Conservation (phyloP, 1,140 invertebrate species). For the Eriocheir sinensis region DNA sequence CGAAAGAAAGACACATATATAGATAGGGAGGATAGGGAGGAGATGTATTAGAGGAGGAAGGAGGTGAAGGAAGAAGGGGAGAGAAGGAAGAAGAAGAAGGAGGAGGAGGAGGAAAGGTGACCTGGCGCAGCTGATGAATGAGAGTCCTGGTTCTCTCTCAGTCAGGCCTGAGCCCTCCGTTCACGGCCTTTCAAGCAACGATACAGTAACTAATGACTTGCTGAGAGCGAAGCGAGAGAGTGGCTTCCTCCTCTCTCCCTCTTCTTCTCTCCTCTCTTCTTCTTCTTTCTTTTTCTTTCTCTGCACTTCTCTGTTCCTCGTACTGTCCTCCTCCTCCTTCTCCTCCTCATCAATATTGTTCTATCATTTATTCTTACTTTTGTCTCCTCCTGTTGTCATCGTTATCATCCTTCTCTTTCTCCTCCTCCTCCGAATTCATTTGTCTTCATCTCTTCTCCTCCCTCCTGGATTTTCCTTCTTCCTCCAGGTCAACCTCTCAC, state of each 20-base stretch:
- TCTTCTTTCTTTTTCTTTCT: neutral
- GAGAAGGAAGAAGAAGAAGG: no score
- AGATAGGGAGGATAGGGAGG: no score
- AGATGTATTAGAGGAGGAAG: no score
- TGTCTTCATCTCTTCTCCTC: neutral
- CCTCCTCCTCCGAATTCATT: no score
- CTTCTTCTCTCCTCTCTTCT: no score
- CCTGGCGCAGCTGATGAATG: constrained; percentile 44
- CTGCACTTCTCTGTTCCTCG: neutral
- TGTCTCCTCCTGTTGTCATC: no score
- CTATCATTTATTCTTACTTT: no score
- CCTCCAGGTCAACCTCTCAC: neutral
- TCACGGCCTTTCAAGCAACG: constrained; percentile 58
- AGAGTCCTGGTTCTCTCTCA: neutral
- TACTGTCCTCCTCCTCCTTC: neutral
- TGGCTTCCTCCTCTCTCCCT: neutral
- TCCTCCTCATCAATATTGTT: no score
- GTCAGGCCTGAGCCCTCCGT: constrained; percentile 56
- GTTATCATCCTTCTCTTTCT: neutral
- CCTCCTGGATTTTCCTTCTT: no score
- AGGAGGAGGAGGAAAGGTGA: neutral
- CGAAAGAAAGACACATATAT: no score
- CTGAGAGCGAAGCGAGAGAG: constrained; percentile 30
- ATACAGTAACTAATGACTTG: constrained; percentile 65
- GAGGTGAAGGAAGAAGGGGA: no score